Evolutionary conservation across 2,113 vertebrate genomes (phyloP), one percentile per base, ranked within the genome.

Genomic region (Phrynosoma platyrhinos): DNA sequence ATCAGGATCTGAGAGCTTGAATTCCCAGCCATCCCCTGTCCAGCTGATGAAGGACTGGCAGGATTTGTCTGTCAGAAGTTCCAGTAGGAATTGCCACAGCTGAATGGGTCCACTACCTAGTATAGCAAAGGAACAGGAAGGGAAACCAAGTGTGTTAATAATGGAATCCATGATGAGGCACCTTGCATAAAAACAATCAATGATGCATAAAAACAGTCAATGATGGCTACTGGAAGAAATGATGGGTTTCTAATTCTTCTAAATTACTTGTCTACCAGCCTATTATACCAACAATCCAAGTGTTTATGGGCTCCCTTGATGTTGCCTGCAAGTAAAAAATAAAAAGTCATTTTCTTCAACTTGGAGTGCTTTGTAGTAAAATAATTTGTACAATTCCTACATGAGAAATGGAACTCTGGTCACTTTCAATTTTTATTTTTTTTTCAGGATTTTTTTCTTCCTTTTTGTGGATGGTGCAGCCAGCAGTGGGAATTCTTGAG

Each of bases 1-100:
- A 2, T 99, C 99, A 78, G 99, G 99, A 96, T 99, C 99, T 0
- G 99, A 99, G 25, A 99, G 98, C 92, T 99, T 99, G 96, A 99
- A 99, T 95, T 99, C 99, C 99, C 99, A 99, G 96, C 99, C 99
- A 30, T 99, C 98, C 18, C 99, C 99, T 25, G 99, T 99, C 99
- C 99, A 99, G 97, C 99, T 99, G 97, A 99, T 99, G 96, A 99
- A 99, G 91, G 99, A 98, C 96, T 99, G 99, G 94, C 99, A 99
- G 88, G 99, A 99, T 94, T 99, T 99, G 97, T 99, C 99, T 85
- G 99, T 99, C 94, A 99, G 97, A 89, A 99, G 97, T 94, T 99
- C 99, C 97, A 99, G 96, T 84, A 99, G 97, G 95, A 99, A 99
- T 96, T 99, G 99, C 99, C 99, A 99, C 95, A 99, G 98, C 89